These are phyloP conservation scores for Drosophila subsilvestris DNA, from an alignment of 2,888 invertebrate species.

Conservation along the genomic window DNA sequence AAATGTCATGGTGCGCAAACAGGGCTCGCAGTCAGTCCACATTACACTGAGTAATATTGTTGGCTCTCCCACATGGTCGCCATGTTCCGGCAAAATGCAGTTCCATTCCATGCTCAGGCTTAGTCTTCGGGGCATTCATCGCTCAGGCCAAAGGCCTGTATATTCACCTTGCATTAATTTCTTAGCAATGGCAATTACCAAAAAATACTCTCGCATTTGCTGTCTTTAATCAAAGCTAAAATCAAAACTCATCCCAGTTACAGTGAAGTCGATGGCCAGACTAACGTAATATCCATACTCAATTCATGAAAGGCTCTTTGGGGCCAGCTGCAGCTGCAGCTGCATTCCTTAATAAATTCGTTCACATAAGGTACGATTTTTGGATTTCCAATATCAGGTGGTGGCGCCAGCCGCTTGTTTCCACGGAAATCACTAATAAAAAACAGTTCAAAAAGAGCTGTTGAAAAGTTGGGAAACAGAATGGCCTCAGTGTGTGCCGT, in stretches of 20 bases:
- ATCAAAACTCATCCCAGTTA: conserved; percentile 21
- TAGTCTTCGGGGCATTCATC: not conserved
- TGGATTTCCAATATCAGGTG: conserved; percentile 9
- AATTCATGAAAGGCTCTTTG: conserved; percentile 6
- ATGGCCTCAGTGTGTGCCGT: conserved; percentile 67
- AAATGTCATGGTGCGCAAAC: conserved; percentile 45
- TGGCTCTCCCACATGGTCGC: conserved; percentile 46
- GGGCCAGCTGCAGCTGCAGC: conserved; percentile 10
- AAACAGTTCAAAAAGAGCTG: conserved; percentile 65
- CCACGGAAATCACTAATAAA: conserved; percentile 79
- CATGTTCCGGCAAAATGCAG: conserved; percentile 27
- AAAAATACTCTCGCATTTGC: conserved; percentile 9
- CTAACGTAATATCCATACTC: not conserved
- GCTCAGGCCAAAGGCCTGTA: conserved; percentile 12
- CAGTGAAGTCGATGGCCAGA: not conserved
- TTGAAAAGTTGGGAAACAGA: conserved; percentile 77
- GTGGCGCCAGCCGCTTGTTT: conserved; percentile 58
- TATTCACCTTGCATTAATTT: not conserved
- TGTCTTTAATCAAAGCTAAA: conserved; percentile 7
- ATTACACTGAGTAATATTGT: conserved; percentile 20
- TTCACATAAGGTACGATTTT: conserved; percentile 20
- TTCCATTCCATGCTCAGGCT: conserved; percentile 23
- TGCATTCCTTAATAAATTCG: conserved; percentile 28
- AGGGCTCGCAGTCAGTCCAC: conserved; percentile 11
- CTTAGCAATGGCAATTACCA: conserved; percentile 3